Percentiles rank a stretch among this genome's conserved stretches.
Conservation (phyloP, 2,797 vertebrate genomes). For the Vespertilio murinus region DNA sequence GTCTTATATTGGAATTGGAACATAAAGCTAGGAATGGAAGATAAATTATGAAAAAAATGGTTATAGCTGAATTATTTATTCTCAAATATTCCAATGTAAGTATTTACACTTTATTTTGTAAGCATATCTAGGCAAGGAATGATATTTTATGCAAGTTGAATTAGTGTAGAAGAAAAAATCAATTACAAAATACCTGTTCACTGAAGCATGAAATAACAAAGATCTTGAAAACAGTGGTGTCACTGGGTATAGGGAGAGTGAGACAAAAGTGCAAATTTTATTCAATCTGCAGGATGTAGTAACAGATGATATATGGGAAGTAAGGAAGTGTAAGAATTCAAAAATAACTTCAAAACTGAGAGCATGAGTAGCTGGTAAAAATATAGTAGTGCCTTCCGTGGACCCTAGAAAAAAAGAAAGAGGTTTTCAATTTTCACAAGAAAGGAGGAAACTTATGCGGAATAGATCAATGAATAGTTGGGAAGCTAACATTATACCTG, state of each 20-base stretch:
- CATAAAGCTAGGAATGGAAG: background rate
- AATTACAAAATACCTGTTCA: background rate
- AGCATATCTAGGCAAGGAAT: background rate
- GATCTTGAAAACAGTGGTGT: background rate
- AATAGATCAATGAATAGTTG: background rate
- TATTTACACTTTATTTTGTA: background rate
- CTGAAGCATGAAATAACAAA: background rate
- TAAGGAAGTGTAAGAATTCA: background rate
- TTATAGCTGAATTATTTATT: slow-evolving; percentile 5
- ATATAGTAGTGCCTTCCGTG: background rate
- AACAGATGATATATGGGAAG: background rate
- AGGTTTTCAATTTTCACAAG: background rate
- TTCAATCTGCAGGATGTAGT: background rate
- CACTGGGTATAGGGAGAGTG: background rate
- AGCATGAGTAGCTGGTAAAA: background rate
- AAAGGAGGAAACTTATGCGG: slow-evolving; percentile 14
- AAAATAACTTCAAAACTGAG: slow-evolving; percentile 22
- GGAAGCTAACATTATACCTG: background rate
- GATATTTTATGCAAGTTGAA: background rate
- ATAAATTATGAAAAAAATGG: background rate
- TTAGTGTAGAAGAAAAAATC: background rate
- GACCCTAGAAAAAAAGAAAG: background rate
- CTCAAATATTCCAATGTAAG: background rate
- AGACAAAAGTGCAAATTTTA: background rate
- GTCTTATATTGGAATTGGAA: background rate